Conservation (phyloP, 1,140 invertebrate genomes). For the Dufourea novaeangliae region DNA sequence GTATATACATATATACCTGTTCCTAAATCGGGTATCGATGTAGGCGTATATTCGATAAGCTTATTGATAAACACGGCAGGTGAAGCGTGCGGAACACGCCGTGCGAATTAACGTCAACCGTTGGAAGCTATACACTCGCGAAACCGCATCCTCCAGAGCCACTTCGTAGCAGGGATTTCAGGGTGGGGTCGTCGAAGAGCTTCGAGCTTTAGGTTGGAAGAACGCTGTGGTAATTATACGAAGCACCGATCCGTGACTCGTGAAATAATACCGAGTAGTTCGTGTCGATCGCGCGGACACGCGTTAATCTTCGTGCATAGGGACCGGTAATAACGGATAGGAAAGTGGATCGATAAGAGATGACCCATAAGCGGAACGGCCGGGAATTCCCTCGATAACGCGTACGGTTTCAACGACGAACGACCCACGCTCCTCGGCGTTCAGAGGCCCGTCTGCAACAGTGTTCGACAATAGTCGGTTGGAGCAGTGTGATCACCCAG, state of each 20-base stretch:
- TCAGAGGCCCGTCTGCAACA: too few relatives aligned
- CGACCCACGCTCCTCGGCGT: too few relatives aligned
- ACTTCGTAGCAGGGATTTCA: too few relatives aligned
- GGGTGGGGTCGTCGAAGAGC: too few relatives aligned
- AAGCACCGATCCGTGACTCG: background rate
- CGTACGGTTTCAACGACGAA: background rate
- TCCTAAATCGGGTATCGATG: slow-evolving; percentile 8
- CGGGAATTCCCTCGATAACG: background rate
- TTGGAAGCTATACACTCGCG: too few relatives aligned
- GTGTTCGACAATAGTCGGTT: too few relatives aligned
- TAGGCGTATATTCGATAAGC: slow-evolving; percentile 12
- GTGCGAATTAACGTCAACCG: too few relatives aligned
- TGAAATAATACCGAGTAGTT: background rate
- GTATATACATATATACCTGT: background rate
- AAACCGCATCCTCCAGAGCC: background rate
- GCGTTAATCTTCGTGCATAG: slow-evolving; percentile 1
- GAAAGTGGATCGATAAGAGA: slow-evolving; percentile 25
- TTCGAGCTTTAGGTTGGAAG: background rate
- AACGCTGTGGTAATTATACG: background rate
- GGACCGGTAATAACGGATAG: background rate
- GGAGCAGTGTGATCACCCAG: too few relatives aligned
- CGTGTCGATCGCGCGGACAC: background rate
- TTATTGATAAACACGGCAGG: slow-evolving; percentile 31
- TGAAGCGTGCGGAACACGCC: too few relatives aligned
- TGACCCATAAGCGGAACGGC: background rate